phyloP scores from a whole-genome alignment of 2,888 invertebrate genomes.

The Drepana falcataria region DNA sequence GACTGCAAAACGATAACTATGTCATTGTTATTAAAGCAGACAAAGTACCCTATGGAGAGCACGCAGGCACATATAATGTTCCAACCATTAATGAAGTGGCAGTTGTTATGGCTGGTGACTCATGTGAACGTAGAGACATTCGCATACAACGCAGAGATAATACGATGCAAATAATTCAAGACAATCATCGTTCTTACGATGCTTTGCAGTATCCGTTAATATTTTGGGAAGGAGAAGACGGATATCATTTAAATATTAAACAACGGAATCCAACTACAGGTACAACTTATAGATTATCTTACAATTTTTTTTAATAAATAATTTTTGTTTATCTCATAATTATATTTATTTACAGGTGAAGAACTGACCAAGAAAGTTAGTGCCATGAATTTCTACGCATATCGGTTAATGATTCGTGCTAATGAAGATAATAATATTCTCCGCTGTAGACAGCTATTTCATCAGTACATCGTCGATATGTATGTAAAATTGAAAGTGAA shows the following conservation, averaged over 20 bases:
- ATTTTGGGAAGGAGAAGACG: constrained; percentile 20
- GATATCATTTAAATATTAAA: constrained; percentile 19
- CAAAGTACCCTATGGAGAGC: constrained; percentile 1
- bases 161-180: constrained; percentile 7
- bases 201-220: constrained; percentile 25
- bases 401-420: constrained; percentile 10
- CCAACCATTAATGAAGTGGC: constrained; percentile 28
- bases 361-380: constrained; percentile 11
- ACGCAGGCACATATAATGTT: constrained; percentile 3
- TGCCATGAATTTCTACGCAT: constrained; percentile 9
- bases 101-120: constrained; percentile 28
- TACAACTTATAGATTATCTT: no score
- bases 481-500: constrained; percentile 15
- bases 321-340: constrained; percentile 15
- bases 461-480: constrained; percentile 33
- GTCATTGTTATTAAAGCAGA: constrained; percentile 3
- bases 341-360: constrained; percentile 11
- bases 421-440: constrained; percentile 15
- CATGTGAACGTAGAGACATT: constrained; percentile 20
- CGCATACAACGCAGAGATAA: constrained; percentile 11
- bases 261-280: constrained; percentile 16
- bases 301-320: no score
- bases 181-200: constrained; percentile 16
- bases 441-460: constrained; percentile 25
- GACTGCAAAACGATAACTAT: constrained; percentile 3